phyloP scores from a whole-genome alignment of 2,113 vertebrate genomes.

The Sitta europaea region DNA sequence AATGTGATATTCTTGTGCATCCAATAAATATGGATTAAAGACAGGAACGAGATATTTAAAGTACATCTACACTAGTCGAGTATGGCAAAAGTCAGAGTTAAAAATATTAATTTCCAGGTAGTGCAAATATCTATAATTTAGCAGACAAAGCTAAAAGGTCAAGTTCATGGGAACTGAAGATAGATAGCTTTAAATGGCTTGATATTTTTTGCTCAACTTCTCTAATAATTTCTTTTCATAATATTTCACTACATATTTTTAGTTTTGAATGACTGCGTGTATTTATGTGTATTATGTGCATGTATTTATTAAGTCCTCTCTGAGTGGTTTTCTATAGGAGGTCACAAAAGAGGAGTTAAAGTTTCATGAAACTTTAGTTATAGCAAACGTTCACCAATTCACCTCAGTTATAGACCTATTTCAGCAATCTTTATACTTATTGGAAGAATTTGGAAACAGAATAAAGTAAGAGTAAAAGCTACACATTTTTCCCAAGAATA shows the following conservation, averaged over 20 bases:
- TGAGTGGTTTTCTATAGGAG: background rate
- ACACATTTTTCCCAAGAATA: background rate
- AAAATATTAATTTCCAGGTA: background rate
- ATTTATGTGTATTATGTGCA: background rate
- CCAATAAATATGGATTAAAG: background rate
- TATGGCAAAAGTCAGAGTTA: background rate
- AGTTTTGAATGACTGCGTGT: background rate
- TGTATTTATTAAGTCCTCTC: background rate
- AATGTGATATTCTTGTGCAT: background rate
- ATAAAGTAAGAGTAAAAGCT: background rate
- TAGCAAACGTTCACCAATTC: background rate
- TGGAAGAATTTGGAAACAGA: background rate
- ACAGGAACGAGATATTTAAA: background rate
- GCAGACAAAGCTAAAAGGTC: background rate
- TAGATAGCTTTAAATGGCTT: background rate
- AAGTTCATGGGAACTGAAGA: background rate
- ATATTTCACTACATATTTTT: background rate
- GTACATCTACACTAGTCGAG: background rate
- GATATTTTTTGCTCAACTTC: background rate
- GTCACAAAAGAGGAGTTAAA: background rate
- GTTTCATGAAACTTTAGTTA: background rate
- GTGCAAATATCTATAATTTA: background rate
- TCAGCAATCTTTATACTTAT: background rate
- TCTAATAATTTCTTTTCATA: background rate
- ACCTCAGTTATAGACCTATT: background rate